These are phyloP conservation scores for Agrypnus murinus DNA, from an alignment of 2,888 invertebrate species.

Conservation along the genomic window DNA sequence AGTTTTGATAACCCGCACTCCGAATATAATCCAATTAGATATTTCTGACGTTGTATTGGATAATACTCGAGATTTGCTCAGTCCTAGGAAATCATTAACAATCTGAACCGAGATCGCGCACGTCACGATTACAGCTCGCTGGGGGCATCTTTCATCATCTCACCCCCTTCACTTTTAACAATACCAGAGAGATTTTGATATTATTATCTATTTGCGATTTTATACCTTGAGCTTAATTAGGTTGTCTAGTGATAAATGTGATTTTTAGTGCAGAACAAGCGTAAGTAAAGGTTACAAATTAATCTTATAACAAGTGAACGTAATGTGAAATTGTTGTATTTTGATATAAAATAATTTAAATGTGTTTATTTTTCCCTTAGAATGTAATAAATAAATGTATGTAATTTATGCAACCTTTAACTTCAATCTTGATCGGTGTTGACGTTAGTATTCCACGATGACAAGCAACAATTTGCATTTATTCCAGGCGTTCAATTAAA, in stretches of 20 bases:
- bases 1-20: constrained; percentile 45
- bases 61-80: constrained; percentile 55
- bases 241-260: no score
- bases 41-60: constrained; percentile 52
- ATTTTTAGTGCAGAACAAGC: no score
- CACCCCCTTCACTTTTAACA: constrained; percentile 57
- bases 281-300: no score
- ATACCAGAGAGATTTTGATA: constrained; percentile 51
- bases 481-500: constrained; percentile 26
- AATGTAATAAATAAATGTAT: not conserved
- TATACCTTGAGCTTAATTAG: constrained; percentile 7
- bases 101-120: constrained; percentile 48
- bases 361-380: no score
- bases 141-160: constrained; percentile 56
- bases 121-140: constrained; percentile 56
- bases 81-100: constrained; percentile 53
- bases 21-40: constrained; percentile 50
- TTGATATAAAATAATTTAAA: no score
- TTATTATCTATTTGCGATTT: constrained; percentile 39
- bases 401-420: not conserved
- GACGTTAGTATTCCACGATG: not conserved
- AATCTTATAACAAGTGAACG: no score
- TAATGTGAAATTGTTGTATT: no score
- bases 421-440: constrained; percentile 19
- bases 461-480: constrained; percentile 26